phyloP scores from a whole-genome alignment of 2,888 invertebrate genomes.

The Poecilus cupreus region DNA sequence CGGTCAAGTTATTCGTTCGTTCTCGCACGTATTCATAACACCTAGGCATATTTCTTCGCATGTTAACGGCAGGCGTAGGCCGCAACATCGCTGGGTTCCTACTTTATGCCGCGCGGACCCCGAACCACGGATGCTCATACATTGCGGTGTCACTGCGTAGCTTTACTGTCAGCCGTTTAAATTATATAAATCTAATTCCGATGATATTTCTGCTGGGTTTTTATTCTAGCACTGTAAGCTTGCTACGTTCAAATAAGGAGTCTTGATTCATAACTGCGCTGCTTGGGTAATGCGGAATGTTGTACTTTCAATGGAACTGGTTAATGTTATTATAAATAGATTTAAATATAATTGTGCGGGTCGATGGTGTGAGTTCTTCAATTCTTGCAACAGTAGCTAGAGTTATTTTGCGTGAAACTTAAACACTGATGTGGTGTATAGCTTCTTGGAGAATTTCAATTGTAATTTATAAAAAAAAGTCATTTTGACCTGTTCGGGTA shows the following conservation, averaged over 20 bases:
- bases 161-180: conserved; percentile 41
- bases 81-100: conserved; percentile 30
- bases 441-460: no score
- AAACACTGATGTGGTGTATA: no score
- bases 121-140: conserved; percentile 7
- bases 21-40: conserved; percentile 21
- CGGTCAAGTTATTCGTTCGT: neutral
- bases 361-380: no score
- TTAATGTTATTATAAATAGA: no score
- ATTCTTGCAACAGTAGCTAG: no score
- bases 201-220: conserved; percentile 34
- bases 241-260: neutral
- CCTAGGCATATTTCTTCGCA: conserved; percentile 27
- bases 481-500: no score
- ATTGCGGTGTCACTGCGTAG: conserved; percentile 27
- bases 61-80: neutral
- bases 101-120: conserved; percentile 12
- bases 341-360: no score
- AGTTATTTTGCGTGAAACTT: no score
- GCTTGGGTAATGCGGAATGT: neutral
- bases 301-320: neutral
- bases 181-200: conserved; percentile 53
- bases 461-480: no score
- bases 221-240: neutral
- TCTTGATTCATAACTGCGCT: neutral